Evolutionary conservation across 2,888 invertebrate species (phyloP).

Genomic region (Cerastis rubricosa): DNA sequence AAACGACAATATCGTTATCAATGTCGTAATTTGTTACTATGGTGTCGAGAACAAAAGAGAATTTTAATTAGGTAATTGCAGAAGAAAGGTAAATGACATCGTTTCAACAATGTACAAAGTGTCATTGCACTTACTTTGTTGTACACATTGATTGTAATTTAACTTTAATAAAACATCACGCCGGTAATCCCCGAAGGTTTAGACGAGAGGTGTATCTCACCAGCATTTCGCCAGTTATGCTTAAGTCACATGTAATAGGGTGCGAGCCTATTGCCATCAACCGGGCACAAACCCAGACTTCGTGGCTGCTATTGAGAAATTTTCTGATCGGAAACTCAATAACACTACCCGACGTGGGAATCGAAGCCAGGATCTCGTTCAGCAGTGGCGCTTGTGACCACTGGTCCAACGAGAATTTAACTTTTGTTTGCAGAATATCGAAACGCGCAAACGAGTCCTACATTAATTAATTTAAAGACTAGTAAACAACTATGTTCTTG

Average conservation of each 20-base stretch:
- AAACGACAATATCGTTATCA: not conserved
- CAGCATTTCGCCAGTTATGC: not conserved
- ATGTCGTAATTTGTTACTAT: not conserved
- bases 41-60: constrained; percentile 10
- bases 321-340: not conserved
- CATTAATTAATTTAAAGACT: not conserved
- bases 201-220: not conserved
- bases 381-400: not conserved
- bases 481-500: not conserved
- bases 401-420: not conserved
- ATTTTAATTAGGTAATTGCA: not conserved
- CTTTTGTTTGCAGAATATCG: not conserved
- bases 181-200: not conserved
- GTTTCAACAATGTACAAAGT: constrained; percentile 24
- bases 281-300: not conserved
- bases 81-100: constrained; percentile 19
- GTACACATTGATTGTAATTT: constrained; percentile 4
- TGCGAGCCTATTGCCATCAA: not conserved
- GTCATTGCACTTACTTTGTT: constrained; percentile 8
- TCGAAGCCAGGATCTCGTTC: not conserved
- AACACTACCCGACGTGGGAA: not conserved
- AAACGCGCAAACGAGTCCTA: constrained; percentile 2
- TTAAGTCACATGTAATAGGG: not conserved
- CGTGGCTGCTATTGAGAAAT: not conserved
- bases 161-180: not conserved